A percentile compares a stretch with the other conserved stretches of the same genome.
Conservation (phyloP, 2,797 vertebrate species). For the Scolopax bukidnonensis region DNA sequence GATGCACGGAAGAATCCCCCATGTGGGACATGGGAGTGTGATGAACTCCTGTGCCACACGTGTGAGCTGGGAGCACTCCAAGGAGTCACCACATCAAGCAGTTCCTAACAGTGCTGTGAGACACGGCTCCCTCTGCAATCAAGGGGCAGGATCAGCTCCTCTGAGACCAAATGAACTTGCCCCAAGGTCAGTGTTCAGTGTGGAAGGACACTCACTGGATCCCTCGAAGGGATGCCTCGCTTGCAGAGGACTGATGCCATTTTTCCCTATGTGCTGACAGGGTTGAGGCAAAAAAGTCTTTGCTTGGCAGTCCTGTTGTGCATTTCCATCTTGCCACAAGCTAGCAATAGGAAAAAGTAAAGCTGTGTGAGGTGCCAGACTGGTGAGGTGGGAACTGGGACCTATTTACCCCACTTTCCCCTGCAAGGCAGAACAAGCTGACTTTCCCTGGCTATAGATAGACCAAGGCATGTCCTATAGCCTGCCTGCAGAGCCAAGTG, state of each 20-base stretch:
- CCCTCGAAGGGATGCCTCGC: neutral
- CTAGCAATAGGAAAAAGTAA: neutral
- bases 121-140: neutral
- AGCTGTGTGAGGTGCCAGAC: neutral
- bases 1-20: neutral
- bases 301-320: neutral
- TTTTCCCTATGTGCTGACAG: neutral
- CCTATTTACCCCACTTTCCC: constrained; percentile 9
- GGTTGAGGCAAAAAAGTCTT: neutral
- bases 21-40: fast-evolving
- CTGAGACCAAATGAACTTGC: too few species aligned
- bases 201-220: neutral
- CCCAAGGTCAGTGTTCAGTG: neutral
- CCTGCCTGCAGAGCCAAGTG: constrained; percentile 59
- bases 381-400: neutral
- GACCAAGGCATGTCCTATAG: constrained; percentile 47
- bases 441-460: constrained; percentile 39
- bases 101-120: neutral
- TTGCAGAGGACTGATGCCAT: neutral
- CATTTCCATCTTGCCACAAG: neutral
- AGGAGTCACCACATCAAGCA: neutral
- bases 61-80: neutral
- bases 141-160: neutral
- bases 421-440: constrained; percentile 27
- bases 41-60: neutral